Percentiles rank a stretch among this genome's conserved stretches.
These are phyloP conservation scores for Scrobipalpa costella DNA, from an alignment of 2,888 invertebrate genomes.

Conservation along the genomic window DNA sequence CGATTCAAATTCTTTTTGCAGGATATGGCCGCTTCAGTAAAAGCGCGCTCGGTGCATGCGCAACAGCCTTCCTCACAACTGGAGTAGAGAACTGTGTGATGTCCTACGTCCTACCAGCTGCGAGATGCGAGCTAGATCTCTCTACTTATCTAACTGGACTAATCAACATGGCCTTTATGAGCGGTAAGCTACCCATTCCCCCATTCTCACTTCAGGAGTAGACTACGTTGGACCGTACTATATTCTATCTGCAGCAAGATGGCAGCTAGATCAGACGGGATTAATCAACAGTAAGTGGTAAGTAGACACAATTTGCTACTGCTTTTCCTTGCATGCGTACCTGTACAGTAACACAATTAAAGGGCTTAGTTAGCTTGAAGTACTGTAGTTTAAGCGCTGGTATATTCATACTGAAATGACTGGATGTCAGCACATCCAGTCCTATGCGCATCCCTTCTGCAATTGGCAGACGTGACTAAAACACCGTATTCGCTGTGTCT, in stretches of 20 bases:
- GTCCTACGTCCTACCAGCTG: constrained; percentile 87
- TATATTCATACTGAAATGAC: no score
- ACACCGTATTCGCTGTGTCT: no score
- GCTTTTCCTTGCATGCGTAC: no score
- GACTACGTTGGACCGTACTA: constrained; percentile 75
- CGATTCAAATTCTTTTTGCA: constrained; percentile 43
- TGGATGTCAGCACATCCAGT: no score
- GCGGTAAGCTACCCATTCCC: constrained; percentile 74
- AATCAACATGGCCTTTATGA: constrained; percentile 86
- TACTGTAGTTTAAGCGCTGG: no score
- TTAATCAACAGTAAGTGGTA: constrained; percentile 86
- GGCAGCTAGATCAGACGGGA: constrained; percentile 85
- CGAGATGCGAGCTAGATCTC: constrained; percentile 85
- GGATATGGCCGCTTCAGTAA: constrained; percentile 87
- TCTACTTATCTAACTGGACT: constrained; percentile 85
- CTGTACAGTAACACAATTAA: no score
- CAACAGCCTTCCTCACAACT: constrained; percentile 82
- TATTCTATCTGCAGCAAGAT: constrained; percentile 86
- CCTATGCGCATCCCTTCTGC: no score
- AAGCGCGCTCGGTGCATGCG: constrained; percentile 83
- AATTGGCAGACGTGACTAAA: no score
- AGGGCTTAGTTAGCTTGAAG: no score
- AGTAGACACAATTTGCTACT: no score
- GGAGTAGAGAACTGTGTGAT: constrained; percentile 85
- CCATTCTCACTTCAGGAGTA: background rate